These are phyloP conservation scores for Halictus quadricinctus DNA, from an alignment of 2,888 invertebrate species.

Conservation along the genomic window DNA sequence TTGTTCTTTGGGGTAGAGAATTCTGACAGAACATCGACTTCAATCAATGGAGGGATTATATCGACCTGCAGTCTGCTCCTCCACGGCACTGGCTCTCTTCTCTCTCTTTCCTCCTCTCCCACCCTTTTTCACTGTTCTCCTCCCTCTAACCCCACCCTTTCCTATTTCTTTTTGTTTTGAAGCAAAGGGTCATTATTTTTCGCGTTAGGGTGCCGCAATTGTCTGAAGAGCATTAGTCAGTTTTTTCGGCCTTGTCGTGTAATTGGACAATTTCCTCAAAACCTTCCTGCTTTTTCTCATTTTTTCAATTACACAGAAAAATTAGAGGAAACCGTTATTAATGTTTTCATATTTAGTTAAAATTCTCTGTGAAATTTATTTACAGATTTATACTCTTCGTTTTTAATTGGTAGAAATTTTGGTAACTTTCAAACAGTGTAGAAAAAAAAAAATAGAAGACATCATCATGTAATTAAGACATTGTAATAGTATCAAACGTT, in stretches of 20 bases:
- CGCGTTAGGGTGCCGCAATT: conserved; percentile 17
- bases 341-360: not conserved
- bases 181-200: conserved; percentile 37
- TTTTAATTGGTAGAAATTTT: not conserved
- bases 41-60: conserved; percentile 67
- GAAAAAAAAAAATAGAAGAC: not conserved
- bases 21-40: conserved; percentile 64
- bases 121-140: not conserved
- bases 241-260: not conserved
- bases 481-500: no score
- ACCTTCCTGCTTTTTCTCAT: not conserved
- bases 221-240: conserved; percentile 9
- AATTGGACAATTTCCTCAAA: not conserved
- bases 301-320: not conserved
- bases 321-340: no score
- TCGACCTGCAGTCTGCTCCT: conserved; percentile 42
- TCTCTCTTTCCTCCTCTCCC: not conserved
- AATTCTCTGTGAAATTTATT: not conserved
- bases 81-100: conserved; percentile 7
- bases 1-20: conserved; percentile 55
- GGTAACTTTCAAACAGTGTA: not conserved
- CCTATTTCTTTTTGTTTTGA: not conserved
- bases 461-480: no score
- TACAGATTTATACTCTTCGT: no score
- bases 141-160: not conserved